phyloP scores from a whole-genome alignment of 2,888 invertebrate species.

The Smittia aterrima region DNA sequence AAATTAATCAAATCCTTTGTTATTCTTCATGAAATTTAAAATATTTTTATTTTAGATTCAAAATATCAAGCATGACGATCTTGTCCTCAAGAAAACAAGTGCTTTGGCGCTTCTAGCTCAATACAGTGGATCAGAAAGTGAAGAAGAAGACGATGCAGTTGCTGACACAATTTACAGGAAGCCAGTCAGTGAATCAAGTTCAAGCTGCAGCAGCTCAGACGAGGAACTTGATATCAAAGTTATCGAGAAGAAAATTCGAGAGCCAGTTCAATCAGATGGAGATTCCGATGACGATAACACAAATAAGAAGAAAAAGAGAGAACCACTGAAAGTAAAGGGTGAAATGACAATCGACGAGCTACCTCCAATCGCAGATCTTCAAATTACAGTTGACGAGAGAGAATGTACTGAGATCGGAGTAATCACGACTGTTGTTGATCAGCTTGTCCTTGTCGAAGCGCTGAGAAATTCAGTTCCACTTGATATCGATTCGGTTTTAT shows the following conservation, averaged over 20 bases:
- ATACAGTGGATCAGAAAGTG: conserved; percentile 8
- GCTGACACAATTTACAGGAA: conserved; percentile 6
- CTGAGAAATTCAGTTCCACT: conserved; percentile 72
- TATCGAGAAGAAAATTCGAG: conserved; percentile 16
- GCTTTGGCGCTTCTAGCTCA: conserved; percentile 16
- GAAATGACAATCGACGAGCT: conserved; percentile 61
- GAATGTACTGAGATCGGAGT: conserved; percentile 73
- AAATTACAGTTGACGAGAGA: conserved; percentile 73
- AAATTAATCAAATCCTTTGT: background rate
- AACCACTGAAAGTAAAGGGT: conserved; percentile 55
- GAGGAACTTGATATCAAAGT: conserved; percentile 16
- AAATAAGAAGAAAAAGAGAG: conserved; percentile 47
- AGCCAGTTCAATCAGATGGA: conserved; percentile 48
- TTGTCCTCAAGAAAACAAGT: background rate
- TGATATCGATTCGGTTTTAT: conserved; percentile 83
- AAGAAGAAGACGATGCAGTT: background rate
- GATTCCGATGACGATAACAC: conserved; percentile 2
- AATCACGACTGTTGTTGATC: conserved; percentile 68
- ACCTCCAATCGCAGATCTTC: conserved; percentile 77
- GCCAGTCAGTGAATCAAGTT: background rate
- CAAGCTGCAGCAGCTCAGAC: background rate
- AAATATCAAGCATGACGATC: background rate
- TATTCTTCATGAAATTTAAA: background rate
- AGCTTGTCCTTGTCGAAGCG: conserved; percentile 74
- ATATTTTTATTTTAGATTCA: background rate